These are phyloP conservation scores for Hydriomena furcata DNA, from an alignment of 2,888 invertebrate genomes.

Conservation along the genomic window DNA sequence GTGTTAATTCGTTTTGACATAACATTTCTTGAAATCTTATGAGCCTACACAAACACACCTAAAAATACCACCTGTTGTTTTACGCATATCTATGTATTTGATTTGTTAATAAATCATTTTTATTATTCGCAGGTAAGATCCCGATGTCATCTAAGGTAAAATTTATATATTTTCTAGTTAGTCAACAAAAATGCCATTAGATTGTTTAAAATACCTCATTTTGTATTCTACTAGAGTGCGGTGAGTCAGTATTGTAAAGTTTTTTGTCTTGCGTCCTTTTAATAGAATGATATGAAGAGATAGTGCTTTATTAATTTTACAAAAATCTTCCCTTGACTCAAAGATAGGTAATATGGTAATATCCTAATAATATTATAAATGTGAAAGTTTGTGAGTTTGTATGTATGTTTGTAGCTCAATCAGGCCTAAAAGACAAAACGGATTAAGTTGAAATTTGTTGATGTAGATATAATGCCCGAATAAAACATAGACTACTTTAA, in stretches of 20 bases:
- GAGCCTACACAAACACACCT: neutral
- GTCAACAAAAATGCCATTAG: constrained; percentile 20
- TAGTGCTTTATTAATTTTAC: too few relatives aligned
- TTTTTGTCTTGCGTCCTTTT: constrained; percentile 21
- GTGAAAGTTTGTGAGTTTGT: too few relatives aligned
- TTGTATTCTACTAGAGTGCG: constrained; percentile 28
- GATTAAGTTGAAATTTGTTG: too few relatives aligned
- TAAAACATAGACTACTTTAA: too few relatives aligned
- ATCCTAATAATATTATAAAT: too few relatives aligned
- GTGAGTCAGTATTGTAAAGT: constrained; percentile 28
- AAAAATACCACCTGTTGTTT: constrained; percentile 5
- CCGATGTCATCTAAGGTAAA: constrained; percentile 44
- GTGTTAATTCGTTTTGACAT: too few relatives aligned
- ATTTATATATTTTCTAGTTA: constrained; percentile 41
- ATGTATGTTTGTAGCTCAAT: too few relatives aligned
- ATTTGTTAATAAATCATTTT: constrained; percentile 32
- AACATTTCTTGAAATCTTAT: too few relatives aligned
- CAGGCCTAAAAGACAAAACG: too few relatives aligned
- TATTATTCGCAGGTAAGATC: constrained; percentile 52
- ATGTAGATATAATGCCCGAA: too few relatives aligned
- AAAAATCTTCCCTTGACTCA: too few relatives aligned
- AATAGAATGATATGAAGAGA: neutral
- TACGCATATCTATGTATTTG: neutral
- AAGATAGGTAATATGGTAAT: too few relatives aligned
- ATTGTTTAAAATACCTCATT: constrained; percentile 26